phyloP scores from a whole-genome alignment of 2,888 invertebrate species.

The Aleiodes testaceus region DNA sequence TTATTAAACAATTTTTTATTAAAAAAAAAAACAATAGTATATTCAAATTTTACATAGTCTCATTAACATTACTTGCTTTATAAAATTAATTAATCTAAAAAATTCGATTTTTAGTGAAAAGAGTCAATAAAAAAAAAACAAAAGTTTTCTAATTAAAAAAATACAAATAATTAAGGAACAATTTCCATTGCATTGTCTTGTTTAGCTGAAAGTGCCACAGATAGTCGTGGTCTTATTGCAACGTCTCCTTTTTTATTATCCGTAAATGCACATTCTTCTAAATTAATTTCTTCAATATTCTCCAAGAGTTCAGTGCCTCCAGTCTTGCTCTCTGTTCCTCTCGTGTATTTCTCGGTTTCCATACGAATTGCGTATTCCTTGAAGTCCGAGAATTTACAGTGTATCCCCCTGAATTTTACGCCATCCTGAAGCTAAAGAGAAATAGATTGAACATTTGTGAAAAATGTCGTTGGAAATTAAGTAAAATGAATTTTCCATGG shows the following conservation, averaged over 20 bases:
- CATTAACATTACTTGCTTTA: no score
- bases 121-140: neutral
- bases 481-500: conserved; percentile 38
- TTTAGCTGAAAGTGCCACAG: conserved; percentile 54
- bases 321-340: conserved; percentile 54
- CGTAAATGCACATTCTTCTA: conserved; percentile 64
- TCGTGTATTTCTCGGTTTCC: conserved; percentile 71
- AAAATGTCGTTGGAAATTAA: no score
- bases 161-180: conserved; percentile 49
- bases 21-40: no score
- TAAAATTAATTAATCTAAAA: conserved; percentile 7
- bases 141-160: neutral
- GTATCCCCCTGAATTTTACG: conserved; percentile 65
- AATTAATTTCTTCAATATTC: conserved; percentile 57
- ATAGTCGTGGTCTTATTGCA: conserved; percentile 54
- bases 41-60: no score
- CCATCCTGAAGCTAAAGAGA: conserved; percentile 72
- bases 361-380: conserved; percentile 75
- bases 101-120: neutral
- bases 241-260: conserved; percentile 64
- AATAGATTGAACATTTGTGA: no score
- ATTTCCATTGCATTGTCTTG: conserved; percentile 55
- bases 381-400: conserved; percentile 72
- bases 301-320: conserved; percentile 61
- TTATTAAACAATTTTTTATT: no score